Evolutionary conservation across 2,888 invertebrate species (phyloP).

Genomic region (Busseola fusca): DNA sequence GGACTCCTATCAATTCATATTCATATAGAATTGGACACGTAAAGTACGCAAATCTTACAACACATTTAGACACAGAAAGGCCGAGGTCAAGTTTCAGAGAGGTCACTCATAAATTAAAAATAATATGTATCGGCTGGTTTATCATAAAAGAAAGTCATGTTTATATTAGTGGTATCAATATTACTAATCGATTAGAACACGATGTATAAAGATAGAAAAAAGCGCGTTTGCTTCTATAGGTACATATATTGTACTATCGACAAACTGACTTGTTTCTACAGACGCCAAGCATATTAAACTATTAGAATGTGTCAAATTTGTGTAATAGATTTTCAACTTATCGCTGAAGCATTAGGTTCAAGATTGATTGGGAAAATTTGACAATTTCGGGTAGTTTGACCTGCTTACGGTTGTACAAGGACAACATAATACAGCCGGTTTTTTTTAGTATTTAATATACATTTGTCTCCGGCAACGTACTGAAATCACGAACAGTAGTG

Average conservation of each 20-base stretch:
- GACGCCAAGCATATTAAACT: too few species aligned
- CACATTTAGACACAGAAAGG: neutral
- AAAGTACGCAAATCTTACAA: neutral
- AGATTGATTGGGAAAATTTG: too few species aligned
- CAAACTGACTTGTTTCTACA: neutral
- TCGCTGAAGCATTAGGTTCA: too few species aligned
- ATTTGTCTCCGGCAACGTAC: neutral
- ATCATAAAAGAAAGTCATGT: constrained; percentile 4
- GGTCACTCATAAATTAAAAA: neutral
- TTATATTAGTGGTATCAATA: neutral
- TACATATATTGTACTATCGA: neutral
- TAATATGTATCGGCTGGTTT: neutral
- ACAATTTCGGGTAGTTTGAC: too few species aligned
- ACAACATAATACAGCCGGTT: neutral
- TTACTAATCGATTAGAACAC: neutral
- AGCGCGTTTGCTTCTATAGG: constrained; percentile 2
- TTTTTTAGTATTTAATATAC: neutral
- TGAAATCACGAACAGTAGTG: neutral
- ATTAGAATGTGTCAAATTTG: too few species aligned
- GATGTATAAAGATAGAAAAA: neutral
- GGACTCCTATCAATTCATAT: neutral
- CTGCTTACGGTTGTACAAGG: neutral
- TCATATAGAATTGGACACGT: neutral
- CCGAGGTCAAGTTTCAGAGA: neutral
- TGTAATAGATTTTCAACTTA: too few species aligned